Base-by-base conservation (phyloP, 2,888 invertebrate species). In the Drosophila kuntzei region DNA sequence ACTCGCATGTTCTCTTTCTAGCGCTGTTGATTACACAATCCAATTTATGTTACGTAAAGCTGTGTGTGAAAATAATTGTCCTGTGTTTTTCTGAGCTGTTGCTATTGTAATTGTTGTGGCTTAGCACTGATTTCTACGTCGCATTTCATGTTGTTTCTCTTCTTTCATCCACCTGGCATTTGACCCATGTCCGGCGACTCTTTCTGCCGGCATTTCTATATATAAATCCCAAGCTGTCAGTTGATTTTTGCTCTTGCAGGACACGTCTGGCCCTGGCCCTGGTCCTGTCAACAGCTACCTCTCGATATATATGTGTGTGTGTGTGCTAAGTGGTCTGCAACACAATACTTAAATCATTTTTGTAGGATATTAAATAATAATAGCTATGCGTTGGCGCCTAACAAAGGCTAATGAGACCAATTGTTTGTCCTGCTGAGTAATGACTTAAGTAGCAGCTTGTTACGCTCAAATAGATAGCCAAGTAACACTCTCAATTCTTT, bases 31-130 rank as follows among this genome's bases (percentile, higher is more conserved):
- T 85, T 85, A 79, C 89, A 85, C 85, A 85, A 85, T 85, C 67
- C 64, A 58, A 66, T 79, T 75, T 64, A 62, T 74, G 82, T 85
- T 89, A 85, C 85, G 87, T 85, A 85, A 85, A 87, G 47, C 65
- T 47, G 64, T 74, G 71, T 72, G 76, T 68, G 73, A 61, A 85
- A 79, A 79, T 71, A 74, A 69, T 65, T 53, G 78, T 80, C 74
- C 87, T 86, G 66, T 54, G 63, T 32, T 11, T 39, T 65, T 43
- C 25, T 43, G 54, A 14, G 41, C 51, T 60, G 51, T 62, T 65
- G 37, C 5, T 12, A 25, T 66, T 61, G 62, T 64, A 57, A 16
- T 22, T 66, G 50, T 39, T 53, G 32, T 16, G 34, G 39, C 32
- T 44, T 20, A 41, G 25, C 60, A 47, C 49, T 66, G 79, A 75